These are phyloP conservation scores for Geotrypetes seraphini DNA, from an alignment of 2,797 vertebrate species.

Conservation along the genomic window DNA sequence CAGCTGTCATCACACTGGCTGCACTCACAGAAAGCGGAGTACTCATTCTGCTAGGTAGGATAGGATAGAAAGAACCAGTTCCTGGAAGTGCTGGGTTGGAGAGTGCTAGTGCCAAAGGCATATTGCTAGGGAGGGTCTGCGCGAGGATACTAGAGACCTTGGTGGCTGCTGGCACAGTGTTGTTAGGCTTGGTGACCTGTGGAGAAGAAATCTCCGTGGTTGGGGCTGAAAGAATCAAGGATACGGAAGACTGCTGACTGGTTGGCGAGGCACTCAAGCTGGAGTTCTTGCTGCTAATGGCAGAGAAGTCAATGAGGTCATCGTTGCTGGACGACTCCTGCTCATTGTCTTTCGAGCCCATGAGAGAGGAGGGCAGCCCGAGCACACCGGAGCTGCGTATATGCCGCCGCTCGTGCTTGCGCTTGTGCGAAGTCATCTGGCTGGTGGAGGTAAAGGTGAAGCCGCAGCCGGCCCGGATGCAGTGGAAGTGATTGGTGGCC, in stretches of 20 bases:
- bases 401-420: conserved; percentile 93
- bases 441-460: conserved; percentile 99
- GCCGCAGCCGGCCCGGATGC: conserved; percentile 92
- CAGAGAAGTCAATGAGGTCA: conserved; percentile 93
- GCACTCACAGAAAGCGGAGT: conserved; percentile 68
- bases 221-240: conserved; percentile 65
- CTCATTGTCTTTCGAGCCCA: conserved; percentile 81
- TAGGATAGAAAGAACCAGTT: conserved; percentile 75
- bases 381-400: conserved; percentile 81
- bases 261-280: conserved; percentile 98
- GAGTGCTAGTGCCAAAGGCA: conserved; percentile 78
- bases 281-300: conserved; percentile 97
- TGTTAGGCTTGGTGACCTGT: conserved; percentile 55
- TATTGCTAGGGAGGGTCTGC: conserved; percentile 84
- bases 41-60: conserved; percentile 73
- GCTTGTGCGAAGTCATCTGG: conserved; percentile 99
- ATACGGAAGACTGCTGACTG: conserved; percentile 79
- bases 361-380: conserved; percentile 72
- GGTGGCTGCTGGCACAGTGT: conserved; percentile 57
- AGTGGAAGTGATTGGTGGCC: conserved; percentile 99
- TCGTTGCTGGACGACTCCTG: conserved; percentile 95
- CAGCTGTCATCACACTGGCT: conserved; percentile 63
- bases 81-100: conserved; percentile 69
- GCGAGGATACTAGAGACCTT: conserved; percentile 84
- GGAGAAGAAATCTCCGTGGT: conserved; percentile 46